phyloP scores from a whole-genome alignment of 2,888 invertebrate genomes.

The Corbicula japonica region DNA sequence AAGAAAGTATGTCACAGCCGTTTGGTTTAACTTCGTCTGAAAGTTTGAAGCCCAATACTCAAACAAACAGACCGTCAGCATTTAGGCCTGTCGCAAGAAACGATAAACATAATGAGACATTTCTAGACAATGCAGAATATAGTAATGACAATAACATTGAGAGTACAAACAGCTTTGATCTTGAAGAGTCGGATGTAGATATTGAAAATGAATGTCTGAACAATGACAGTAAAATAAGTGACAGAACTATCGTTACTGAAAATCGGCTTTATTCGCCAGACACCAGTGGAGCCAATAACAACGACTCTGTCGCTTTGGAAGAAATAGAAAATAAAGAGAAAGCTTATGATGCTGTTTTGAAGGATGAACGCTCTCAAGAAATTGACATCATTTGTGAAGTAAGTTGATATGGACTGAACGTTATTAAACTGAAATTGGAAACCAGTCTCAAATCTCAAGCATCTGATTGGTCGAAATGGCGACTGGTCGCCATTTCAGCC shows the following conservation, averaged over 20 bases:
- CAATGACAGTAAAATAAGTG: conserved; percentile 6
- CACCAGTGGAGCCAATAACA: conserved; percentile 33
- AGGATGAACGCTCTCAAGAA: no score
- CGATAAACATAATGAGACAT: conserved; percentile 5
- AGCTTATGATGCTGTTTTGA: background rate
- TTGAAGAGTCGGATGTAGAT: conserved; percentile 56
- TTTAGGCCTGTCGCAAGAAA: conserved; percentile 56
- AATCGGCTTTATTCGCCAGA: conserved; percentile 35
- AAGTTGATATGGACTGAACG: no score
- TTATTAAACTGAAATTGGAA: no score
- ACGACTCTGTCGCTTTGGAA: background rate
- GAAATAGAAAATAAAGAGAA: background rate
- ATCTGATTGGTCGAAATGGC: no score
- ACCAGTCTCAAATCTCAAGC: no score
- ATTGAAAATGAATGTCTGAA: conserved; percentile 38
- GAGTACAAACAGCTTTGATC: conserved; percentile 34
- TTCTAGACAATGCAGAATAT: background rate
- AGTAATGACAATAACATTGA: conserved; percentile 3
- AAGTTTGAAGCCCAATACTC: conserved; percentile 27
- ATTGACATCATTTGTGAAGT: no score
- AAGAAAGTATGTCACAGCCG: conserved; percentile 48
- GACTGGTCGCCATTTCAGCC: no score
- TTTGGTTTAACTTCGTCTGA: conserved; percentile 24
- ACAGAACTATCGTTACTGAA: conserved; percentile 11
- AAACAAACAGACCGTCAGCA: conserved; percentile 50